Conservation (phyloP, 2,888 invertebrate species). For the Nomada ruficornis region DNA sequence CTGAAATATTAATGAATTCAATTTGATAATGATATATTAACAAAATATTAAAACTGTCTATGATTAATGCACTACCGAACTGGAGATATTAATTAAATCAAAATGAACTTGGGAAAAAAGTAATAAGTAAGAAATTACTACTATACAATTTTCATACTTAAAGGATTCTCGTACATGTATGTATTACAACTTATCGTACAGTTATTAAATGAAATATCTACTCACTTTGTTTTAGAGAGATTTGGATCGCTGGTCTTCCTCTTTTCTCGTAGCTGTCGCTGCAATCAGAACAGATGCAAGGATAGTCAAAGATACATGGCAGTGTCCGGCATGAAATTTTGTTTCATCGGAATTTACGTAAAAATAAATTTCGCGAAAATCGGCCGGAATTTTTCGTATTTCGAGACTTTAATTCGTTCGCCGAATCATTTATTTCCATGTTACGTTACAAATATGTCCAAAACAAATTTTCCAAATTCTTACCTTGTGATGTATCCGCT, state of each 20-base stretch:
- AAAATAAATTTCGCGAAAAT: constrained; percentile 21
- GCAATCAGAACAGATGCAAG: constrained; percentile 78
- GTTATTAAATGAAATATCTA: constrained; percentile 64
- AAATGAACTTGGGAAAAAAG: not conserved
- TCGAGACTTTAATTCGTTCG: constrained; percentile 7
- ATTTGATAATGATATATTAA: too few species aligned
- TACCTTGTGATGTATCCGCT: constrained; percentile 86
- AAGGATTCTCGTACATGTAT: not conserved
- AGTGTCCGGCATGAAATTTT: not conserved
- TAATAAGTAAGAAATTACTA: not conserved
- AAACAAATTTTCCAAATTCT: constrained; percentile 49
- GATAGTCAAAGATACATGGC: constrained; percentile 12
- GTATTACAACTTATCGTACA: not conserved
- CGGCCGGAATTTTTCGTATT: not conserved
- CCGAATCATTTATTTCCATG: constrained; percentile 5
- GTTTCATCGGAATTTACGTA: not conserved
- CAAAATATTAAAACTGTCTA: not conserved
- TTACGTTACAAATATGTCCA: not conserved
- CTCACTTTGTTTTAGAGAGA: constrained; percentile 89
- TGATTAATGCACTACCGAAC: not conserved
- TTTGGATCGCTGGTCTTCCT: constrained; percentile 93
- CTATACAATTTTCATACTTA: not conserved
- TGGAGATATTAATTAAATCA: not conserved
- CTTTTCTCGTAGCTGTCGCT: constrained; percentile 89
- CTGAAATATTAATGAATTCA: too few species aligned